These are phyloP conservation scores for Pheosia gnoma DNA, from an alignment of 2,888 invertebrate genomes.

Conservation along the genomic window DNA sequence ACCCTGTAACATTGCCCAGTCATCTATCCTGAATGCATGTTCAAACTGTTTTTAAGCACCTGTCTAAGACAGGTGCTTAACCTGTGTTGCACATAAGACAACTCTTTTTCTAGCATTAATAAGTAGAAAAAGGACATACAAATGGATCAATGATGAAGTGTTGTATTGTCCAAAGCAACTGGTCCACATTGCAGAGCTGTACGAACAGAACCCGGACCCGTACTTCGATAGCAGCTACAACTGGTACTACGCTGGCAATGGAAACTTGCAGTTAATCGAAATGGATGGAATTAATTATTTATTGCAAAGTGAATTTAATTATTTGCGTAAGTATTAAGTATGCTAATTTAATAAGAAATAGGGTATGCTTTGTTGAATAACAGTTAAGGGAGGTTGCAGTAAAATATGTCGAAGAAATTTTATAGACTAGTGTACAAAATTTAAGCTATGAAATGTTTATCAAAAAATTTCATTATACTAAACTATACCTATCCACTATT, in stretches of 20 bases:
- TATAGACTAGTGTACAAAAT: too few species aligned
- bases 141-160: conserved; percentile 64
- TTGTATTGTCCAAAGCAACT: conserved; percentile 63
- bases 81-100: too few species aligned
- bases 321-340: conserved; percentile 63
- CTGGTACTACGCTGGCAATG: conserved; percentile 77
- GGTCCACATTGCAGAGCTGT: conserved; percentile 63
- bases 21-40: too few species aligned
- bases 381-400: too few species aligned
- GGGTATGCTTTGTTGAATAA: too few species aligned
- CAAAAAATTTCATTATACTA: too few species aligned
- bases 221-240: conserved; percentile 68
- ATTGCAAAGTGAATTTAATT: conserved; percentile 64
- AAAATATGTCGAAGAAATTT: too few species aligned
- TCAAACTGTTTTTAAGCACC: too few species aligned
- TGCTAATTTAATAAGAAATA: too few species aligned
- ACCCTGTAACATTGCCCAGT: too few species aligned
- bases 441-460: too few species aligned
- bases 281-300: conserved; percentile 63
- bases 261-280: conserved; percentile 62
- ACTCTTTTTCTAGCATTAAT: conserved; percentile 19
- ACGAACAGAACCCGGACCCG: conserved; percentile 68
- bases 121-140: conserved; percentile 32
- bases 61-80: too few species aligned
- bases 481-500: background rate